Evolutionary conservation across 2,888 invertebrate species (phyloP).

Genomic region (Lepetodrilus schrolli): DNA sequence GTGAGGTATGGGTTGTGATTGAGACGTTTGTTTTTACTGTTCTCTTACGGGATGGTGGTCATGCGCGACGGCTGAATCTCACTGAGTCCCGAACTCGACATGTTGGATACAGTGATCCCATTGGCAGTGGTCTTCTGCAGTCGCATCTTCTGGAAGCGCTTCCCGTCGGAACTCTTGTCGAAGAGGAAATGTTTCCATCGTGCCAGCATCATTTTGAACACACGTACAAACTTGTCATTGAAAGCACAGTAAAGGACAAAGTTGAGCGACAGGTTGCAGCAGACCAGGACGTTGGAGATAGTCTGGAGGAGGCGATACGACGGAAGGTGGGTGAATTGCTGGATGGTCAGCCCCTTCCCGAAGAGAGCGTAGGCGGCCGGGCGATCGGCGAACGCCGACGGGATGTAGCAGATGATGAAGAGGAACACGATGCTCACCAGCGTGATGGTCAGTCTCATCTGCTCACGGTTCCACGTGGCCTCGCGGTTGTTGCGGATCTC

Average conservation of each 20-base stretch:
- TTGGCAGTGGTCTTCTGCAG: not conserved
- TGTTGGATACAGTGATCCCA: not conserved
- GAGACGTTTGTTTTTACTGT: not conserved
- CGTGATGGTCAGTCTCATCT: conserved; percentile 67
- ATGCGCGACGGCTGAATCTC: not conserved
- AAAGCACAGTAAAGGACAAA: conserved; percentile 72
- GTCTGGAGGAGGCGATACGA: conserved; percentile 56
- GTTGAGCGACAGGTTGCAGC: conserved; percentile 68
- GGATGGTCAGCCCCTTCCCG: conserved; percentile 38
- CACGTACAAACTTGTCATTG: conserved; percentile 62
- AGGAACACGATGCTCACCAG: conserved; percentile 69
- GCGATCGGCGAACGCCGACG: conserved; percentile 66
- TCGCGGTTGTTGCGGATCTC: conserved; percentile 58
- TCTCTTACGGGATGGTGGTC: not conserved
- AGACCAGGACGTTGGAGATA: conserved; percentile 64
- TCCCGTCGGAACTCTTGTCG: not conserved
- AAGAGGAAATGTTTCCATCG: conserved; percentile 36
- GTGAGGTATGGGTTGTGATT: no score
- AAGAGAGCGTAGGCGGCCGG: conserved; percentile 66
- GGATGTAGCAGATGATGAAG: conserved; percentile 69
- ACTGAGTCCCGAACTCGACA: not conserved
- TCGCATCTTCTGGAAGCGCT: conserved; percentile 3
- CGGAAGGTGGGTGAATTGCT: conserved; percentile 48
- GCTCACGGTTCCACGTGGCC: conserved; percentile 63
- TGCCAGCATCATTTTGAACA: conserved; percentile 53